Evolutionary conservation across 2,797 vertebrate species (phyloP).

Genomic region (Simalia tracyae): DNA sequence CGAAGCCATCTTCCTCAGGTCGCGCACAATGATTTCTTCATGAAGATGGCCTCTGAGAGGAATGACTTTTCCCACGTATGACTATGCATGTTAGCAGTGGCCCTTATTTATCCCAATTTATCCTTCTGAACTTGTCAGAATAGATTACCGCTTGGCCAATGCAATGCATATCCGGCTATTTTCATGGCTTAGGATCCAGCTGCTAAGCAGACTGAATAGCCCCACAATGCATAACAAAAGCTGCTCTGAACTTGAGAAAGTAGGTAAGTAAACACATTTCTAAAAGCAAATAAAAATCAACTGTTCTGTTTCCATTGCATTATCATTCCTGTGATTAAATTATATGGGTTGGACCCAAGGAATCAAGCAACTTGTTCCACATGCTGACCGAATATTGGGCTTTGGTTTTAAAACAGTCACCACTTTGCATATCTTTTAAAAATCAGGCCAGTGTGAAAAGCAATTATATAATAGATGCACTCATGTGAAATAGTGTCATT

Average conservation of each 20-base stretch:
- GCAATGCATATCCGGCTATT: not conserved
- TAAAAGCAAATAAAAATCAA: not conserved
- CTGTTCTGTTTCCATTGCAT: not conserved
- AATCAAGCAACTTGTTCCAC: not conserved
- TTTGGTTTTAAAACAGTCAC: not conserved
- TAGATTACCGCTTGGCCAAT: not conserved
- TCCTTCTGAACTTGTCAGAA: not conserved
- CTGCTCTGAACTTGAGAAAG: not conserved
- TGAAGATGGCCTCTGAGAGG: too few relatives aligned
- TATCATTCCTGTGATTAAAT: not conserved
- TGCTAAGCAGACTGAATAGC: not conserved
- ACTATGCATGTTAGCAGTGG: not conserved
- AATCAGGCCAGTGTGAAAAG: not conserved
- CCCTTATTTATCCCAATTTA: not conserved
- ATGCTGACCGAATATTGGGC: not conserved
- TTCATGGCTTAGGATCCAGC: not conserved
- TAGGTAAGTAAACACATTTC: not conserved
- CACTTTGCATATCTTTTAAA: not conserved
- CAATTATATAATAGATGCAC: not conserved
- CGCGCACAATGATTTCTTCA: too few relatives aligned
- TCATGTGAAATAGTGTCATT: not conserved
- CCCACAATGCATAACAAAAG: not conserved
- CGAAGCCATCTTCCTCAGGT: too few relatives aligned
- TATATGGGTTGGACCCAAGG: not conserved
- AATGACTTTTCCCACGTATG: too few relatives aligned